A percentile compares a stretch with the other conserved stretches of the same genome.
Evolutionary conservation across 37 sponge, comb jelly and placozoan genomes (phyloP).

Genomic region (Agelas oroides): DNA sequence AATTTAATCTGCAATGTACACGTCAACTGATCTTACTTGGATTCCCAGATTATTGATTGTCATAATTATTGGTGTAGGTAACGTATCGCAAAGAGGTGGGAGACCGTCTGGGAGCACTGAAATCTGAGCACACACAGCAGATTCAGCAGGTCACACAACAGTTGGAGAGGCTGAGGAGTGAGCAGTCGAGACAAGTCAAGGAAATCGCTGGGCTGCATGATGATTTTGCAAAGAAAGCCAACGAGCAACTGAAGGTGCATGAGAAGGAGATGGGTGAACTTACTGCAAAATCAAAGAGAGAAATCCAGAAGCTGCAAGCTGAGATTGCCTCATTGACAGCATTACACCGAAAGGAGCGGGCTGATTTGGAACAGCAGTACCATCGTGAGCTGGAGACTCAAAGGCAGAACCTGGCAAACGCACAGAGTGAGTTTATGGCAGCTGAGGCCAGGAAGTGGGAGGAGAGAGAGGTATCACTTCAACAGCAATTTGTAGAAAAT

Average conservation of each 20-base stretch:
- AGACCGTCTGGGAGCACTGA: conserved; percentile 3
- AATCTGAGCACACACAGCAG: conserved; percentile 32
- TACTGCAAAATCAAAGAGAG: neutral
- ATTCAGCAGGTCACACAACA: conserved; percentile 25
- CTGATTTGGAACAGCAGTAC: conserved; percentile 5
- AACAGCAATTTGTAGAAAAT: conserved; percentile 5
- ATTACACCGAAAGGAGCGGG: conserved; percentile 5
- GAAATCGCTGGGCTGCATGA: conserved; percentile 14
- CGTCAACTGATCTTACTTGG: too few species aligned
- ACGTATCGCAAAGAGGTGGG: conserved; percentile 21
- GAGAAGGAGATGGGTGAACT: conserved; percentile 38
- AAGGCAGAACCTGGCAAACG: neutral
- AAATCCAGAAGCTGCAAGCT: neutral
- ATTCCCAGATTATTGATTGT: too few species aligned
- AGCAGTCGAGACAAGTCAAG: conserved; percentile 19
- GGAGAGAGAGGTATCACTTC: conserved; percentile 7
- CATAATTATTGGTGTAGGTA: too few species aligned
- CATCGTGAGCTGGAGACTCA: conserved; percentile 19
- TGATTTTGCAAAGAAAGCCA: neutral
- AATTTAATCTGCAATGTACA: too few species aligned
- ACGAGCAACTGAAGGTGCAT: conserved; percentile 36
- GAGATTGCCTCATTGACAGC: conserved; percentile 14
- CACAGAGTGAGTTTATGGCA: conserved; percentile 6
- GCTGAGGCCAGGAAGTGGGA: conserved; percentile 18
- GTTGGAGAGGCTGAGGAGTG: conserved; percentile 24